Base-by-base conservation (phyloP, 2,113 vertebrate genomes). In the Aegypius monachus region DNA sequence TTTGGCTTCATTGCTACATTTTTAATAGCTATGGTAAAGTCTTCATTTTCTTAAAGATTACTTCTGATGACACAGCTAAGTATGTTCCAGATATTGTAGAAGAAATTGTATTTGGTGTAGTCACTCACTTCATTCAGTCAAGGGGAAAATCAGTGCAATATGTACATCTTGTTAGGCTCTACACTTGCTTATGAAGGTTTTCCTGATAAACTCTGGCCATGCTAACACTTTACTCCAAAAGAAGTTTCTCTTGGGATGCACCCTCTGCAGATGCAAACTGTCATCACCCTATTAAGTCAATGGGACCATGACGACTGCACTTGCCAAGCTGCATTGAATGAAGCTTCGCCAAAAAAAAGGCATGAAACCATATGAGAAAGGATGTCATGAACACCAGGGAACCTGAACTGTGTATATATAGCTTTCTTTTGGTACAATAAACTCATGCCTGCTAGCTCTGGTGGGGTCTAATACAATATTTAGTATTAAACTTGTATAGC, bases 21-120 rank as follows among this genome's bases (percentile, higher is more conserved):
- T 86, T 83, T 75, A 88, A 92, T 86, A 90, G 56, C 63, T 81
- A 66, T 67, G 55, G 72, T 92, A 88, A 95, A 92, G 73, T 86
- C 55, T 83, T 92, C 32, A 78, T 96, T 92, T 95, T 93, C 52
- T 55, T 68, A 62, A 80, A 83, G 42, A 78, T 86, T 88, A 22
- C 34, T 95, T 86, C 42, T 84, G 38, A 93, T 56, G 80, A 86
- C 20, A 78, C 31, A 86, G 55, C 52, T 81, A 52, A 86, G 67
- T 68, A 15, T 21, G n/a, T 86, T 92, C 61, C 92, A 93, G 68
- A 63, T 40, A 88, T 26, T 91, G 22, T 16, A 63, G 73, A 86
- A 84, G 61, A 63, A 88, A 89, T 40, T 81, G 82, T 12, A 29
- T 62, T 81, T 81, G 36, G 31, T 78, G 77, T 83, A 93, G 83